Evolutionary conservation across 2,888 invertebrate species (phyloP).

Genomic region (Drosophila mercatorum): DNA sequence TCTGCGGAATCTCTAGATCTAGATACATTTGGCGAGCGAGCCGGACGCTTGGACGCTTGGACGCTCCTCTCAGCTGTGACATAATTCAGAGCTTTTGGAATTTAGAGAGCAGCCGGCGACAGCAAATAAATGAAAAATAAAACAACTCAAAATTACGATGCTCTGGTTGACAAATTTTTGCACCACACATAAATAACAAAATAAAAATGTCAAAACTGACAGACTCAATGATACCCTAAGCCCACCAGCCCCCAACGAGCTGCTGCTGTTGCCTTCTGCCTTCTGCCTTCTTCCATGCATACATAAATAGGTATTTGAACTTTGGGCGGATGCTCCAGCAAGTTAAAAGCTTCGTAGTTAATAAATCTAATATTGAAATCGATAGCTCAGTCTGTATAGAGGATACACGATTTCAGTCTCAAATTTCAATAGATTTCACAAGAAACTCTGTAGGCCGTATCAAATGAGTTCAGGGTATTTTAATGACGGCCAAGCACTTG

Average conservation of each 20-base stretch:
- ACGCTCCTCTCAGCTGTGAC: slow-evolving; percentile 51
- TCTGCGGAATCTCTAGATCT: slow-evolving; percentile 15
- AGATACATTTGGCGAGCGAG: slow-evolving; percentile 12
- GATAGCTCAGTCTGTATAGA: background rate
- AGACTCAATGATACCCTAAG: slow-evolving; percentile 2
- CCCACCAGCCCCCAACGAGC: background rate
- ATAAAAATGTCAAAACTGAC: slow-evolving; percentile 20
- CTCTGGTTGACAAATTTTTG: slow-evolving; percentile 57
- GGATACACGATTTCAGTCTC: background rate
- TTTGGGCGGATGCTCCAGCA: background rate
- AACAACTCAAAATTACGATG: slow-evolving; percentile 35
- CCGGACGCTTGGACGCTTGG: slow-evolving; percentile 5
- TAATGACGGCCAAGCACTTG: background rate
- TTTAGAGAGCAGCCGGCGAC: slow-evolving; percentile 38
- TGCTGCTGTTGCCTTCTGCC: background rate
- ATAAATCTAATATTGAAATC: slow-evolving; percentile 1
- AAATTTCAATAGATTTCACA: background rate
- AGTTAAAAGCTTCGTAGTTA: too few species aligned
- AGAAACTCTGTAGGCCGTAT: background rate
- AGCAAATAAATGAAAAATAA: slow-evolving; percentile 41
- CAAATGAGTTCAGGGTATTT: background rate
- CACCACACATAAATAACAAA: slow-evolving; percentile 62
- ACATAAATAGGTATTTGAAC: slow-evolving; percentile 3
- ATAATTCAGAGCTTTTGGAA: slow-evolving; percentile 56
- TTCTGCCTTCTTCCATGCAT: background rate